Percentiles rank a stretch among this genome's conserved stretches.
Conservation (phyloP, 1,140 invertebrate genomes). For the Heliconius melpomene region DNA sequence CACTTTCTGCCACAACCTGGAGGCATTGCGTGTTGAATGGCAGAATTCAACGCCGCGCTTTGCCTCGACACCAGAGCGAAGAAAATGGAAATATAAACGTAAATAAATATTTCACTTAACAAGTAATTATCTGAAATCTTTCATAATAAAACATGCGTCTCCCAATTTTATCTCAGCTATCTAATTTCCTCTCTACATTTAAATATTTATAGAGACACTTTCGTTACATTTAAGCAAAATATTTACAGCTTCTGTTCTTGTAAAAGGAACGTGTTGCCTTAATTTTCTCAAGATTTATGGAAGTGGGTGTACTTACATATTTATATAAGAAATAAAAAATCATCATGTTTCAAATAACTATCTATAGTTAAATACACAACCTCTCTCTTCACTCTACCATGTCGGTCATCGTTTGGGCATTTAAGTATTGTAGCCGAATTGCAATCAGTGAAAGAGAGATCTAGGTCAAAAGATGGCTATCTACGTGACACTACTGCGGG, state of each 20-base stretch:
- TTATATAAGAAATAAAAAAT: too few relatives aligned
- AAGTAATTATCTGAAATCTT: background rate
- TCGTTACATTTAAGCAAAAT: background rate
- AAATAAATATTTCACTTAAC: too few relatives aligned
- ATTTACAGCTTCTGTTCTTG: background rate
- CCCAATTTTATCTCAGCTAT: conserved; percentile 60
- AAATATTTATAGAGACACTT: conserved; percentile 62
- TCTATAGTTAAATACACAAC: too few relatives aligned
- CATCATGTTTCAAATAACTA: too few relatives aligned
- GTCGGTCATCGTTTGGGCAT: background rate
- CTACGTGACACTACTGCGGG: conserved; percentile 24
- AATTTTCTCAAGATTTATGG: background rate
- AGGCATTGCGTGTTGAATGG: too few relatives aligned
- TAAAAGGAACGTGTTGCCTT: background rate
- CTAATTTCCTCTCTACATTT: conserved; percentile 53
- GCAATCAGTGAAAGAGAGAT: conserved; percentile 11
- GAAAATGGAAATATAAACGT: too few relatives aligned
- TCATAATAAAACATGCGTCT: conserved; percentile 34
- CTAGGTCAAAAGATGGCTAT: conserved; percentile 34
- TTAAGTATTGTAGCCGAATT: background rate
- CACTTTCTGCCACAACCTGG: too few relatives aligned
- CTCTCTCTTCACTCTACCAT: background rate
- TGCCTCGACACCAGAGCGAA: too few relatives aligned
- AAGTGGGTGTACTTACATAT: too few relatives aligned
- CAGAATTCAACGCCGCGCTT: too few relatives aligned